Percentiles rank a stretch among this genome's conserved stretches.
These are phyloP conservation scores for Irena cyanogastra DNA, from an alignment of 2,113 vertebrate genomes.

Conservation along the genomic window DNA sequence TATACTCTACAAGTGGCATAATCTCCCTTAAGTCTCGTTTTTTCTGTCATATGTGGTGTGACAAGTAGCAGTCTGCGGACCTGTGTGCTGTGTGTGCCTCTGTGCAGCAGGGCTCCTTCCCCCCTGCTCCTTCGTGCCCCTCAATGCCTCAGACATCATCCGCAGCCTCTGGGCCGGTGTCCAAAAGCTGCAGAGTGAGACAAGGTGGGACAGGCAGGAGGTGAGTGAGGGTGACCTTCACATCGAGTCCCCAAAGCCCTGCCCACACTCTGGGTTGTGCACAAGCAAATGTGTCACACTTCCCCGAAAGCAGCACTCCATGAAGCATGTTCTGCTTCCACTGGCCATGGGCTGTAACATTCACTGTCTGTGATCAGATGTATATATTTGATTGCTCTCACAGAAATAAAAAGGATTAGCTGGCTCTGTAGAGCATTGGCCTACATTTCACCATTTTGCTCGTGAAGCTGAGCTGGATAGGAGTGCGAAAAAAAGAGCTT, in stretches of 20 bases:
- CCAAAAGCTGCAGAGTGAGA: background rate
- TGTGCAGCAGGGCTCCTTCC: background rate
- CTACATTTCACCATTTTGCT: background rate
- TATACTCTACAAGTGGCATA: background rate
- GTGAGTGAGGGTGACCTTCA: background rate
- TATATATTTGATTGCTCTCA: background rate
- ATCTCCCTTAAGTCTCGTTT: background rate
- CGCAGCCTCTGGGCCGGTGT: fast-evolving
- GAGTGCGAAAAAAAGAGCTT: background rate
- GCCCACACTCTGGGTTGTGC: background rate
- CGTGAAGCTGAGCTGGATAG: background rate
- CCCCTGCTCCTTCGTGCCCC: fast-evolving
- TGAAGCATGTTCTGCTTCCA: background rate
- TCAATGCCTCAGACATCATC: fast-evolving
- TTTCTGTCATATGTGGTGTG: fast-evolving
- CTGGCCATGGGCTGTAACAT: background rate
- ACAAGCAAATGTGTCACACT: background rate
- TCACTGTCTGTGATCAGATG: background rate
- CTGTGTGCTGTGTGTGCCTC: background rate
- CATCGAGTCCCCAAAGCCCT: background rate
- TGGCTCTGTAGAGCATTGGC: background rate
- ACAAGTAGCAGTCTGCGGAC: background rate
- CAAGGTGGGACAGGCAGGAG: background rate
- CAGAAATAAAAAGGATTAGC: background rate
- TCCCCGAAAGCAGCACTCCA: background rate